Percentiles rank a stretch among this genome's conserved stretches.
Evolutionary conservation across 2,797 vertebrate genomes (phyloP).

Genomic region (Takifugu rubripes): DNA sequence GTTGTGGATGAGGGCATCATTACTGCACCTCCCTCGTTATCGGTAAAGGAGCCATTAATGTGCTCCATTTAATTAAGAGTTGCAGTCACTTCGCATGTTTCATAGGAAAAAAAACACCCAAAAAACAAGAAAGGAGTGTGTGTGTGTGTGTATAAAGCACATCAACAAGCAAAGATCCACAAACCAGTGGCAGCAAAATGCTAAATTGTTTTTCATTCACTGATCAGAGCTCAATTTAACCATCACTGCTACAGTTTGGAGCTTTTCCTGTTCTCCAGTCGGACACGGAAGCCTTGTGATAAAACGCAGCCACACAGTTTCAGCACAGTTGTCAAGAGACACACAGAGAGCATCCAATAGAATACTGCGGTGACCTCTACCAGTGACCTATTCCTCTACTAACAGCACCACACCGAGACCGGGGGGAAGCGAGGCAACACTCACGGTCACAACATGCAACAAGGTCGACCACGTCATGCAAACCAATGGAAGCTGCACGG

Average conservation of each 20-base stretch:
- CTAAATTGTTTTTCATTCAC: slow-evolving; percentile 10
- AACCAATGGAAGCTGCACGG: slow-evolving; percentile 72
- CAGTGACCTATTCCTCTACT: slow-evolving; percentile 82
- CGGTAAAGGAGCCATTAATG: slow-evolving; percentile 58
- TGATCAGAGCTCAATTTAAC: slow-evolving; percentile 2
- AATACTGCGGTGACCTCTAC: slow-evolving; percentile 76
- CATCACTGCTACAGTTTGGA: slow-evolving; percentile 26
- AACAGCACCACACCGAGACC: slow-evolving; percentile 84
- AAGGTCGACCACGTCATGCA: slow-evolving; percentile 72
- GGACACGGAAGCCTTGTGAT: neutral
- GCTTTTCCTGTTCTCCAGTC: slow-evolving; percentile 21
- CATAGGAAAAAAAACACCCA: slow-evolving; percentile 20
- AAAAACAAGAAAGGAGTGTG: slow-evolving; percentile 19
- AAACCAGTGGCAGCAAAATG: slow-evolving; percentile 17
- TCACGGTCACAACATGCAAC: slow-evolving; percentile 79
- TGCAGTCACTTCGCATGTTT: slow-evolving; percentile 38
- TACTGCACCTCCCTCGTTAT: slow-evolving; percentile 54
- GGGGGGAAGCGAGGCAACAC: slow-evolving; percentile 78
- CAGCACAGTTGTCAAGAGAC: slow-evolving; percentile 43
- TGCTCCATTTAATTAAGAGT: slow-evolving; percentile 55
- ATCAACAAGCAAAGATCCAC: slow-evolving; percentile 9
- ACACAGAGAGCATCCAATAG: slow-evolving; percentile 54
- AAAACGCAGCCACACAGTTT: slow-evolving; percentile 52
- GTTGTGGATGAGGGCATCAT: slow-evolving; percentile 51
- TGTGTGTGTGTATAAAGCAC: slow-evolving; percentile 9